phyloP scores from a whole-genome alignment of 2,797 vertebrate species.

The Ispidina lecontei region DNA sequence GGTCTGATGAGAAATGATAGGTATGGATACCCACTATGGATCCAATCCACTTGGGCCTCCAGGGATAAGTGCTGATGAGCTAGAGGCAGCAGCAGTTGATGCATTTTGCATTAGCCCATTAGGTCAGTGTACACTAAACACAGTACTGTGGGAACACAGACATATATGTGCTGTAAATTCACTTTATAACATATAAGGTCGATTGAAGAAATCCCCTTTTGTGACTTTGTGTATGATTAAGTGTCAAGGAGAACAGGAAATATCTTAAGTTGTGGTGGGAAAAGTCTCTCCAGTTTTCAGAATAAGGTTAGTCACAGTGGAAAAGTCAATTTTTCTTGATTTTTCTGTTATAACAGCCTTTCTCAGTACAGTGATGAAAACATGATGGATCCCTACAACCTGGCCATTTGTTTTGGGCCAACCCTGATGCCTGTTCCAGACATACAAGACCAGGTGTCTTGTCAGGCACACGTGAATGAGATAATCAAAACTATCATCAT shows the following conservation, averaged over 20 bases:
- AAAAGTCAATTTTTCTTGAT: slow-evolving; percentile 18
- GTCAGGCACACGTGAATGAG: slow-evolving; percentile 98
- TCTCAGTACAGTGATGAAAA: slow-evolving; percentile 99
- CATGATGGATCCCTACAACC: slow-evolving; percentile 98
- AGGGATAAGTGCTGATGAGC: not conserved
- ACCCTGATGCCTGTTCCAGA: slow-evolving; percentile 98
- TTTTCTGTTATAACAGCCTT: slow-evolving; percentile 79
- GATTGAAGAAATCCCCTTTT: not conserved
- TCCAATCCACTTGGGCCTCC: not conserved
- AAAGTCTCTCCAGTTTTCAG: not conserved
- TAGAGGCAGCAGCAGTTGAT: not conserved
- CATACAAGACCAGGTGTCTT: slow-evolving; percentile 95
- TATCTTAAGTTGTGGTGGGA: not conserved
- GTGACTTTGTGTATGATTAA: not conserved
- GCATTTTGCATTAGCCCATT: not conserved
- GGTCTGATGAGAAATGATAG: not conserved
- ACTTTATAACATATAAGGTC: not conserved
- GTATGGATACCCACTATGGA: not conserved
- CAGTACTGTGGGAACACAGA: not conserved
- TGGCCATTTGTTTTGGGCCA: slow-evolving; percentile 98
- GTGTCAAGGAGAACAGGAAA: not conserved
- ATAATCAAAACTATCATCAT: slow-evolving; percentile 98
- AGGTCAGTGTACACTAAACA: accelerated
- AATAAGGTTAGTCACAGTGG: not conserved
- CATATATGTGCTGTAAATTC: not conserved